Evolutionary conservation across 2,113 vertebrate genomes (phyloP).

Genomic region (Trinectes maculatus): DNA sequence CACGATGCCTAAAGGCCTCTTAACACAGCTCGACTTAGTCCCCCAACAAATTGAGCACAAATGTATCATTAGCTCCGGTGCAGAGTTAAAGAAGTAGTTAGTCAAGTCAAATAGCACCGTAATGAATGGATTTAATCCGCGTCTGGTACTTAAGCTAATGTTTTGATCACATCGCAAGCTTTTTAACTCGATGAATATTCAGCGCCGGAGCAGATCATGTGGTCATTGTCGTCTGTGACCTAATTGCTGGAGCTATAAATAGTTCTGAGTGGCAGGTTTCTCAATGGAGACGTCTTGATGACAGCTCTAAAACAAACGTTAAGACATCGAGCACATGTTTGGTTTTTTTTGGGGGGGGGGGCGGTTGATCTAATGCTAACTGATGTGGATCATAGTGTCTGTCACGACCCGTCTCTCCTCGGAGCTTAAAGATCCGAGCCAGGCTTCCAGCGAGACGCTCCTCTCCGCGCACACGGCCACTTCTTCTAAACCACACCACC

Average conservation of each 20-base stretch:
- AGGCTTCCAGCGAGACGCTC: conserved; percentile 14
- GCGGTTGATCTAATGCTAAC: conserved; percentile 41
- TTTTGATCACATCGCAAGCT: conserved; percentile 26
- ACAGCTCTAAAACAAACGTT: conserved; percentile 39
- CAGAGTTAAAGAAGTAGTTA: conserved; percentile 46
- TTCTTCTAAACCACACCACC: conserved; percentile 13
- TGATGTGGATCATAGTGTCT: conserved; percentile 63
- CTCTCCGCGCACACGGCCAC: conserved; percentile 18
- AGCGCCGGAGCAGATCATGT: background rate
- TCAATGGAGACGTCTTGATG: conserved; percentile 50
- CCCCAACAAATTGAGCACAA: conserved; percentile 41
- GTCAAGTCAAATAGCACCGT: conserved; percentile 28
- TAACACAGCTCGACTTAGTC: conserved; percentile 52
- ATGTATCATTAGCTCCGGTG: conserved; percentile 49
- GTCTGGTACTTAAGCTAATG: conserved; percentile 26
- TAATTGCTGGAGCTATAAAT: conserved; percentile 28
- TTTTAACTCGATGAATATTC: background rate
- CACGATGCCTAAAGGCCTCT: conserved; percentile 56
- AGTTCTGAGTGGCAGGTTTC: conserved; percentile 24
- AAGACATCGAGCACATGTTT: conserved; percentile 26
- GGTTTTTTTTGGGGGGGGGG: background rate
- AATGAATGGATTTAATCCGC: conserved; percentile 38
- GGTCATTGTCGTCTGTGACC: conserved; percentile 33
- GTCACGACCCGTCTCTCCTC: conserved; percentile 48
- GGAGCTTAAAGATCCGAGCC: conserved; percentile 32